phyloP scores from a whole-genome alignment of 2,888 invertebrate species.

The Gortyna flavago region DNA sequence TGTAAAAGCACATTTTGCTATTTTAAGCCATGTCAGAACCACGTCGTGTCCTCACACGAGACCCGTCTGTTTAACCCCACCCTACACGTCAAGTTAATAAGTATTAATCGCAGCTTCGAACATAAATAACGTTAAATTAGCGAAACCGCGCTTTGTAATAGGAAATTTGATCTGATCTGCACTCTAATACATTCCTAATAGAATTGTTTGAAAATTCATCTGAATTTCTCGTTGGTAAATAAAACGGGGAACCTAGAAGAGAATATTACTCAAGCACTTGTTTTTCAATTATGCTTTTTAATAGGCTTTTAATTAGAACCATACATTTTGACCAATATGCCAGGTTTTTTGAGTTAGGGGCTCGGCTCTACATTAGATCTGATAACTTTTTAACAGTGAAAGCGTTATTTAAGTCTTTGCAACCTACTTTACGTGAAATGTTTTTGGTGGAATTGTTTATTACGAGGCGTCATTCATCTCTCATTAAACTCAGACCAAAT shows the following conservation, averaged over 20 bases:
- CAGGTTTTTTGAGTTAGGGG: too few species aligned
- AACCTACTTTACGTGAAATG: too few species aligned
- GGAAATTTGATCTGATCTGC: constrained; percentile 44
- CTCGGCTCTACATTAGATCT: too few species aligned
- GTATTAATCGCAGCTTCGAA: constrained; percentile 44
- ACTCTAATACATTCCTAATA: constrained; percentile 11
- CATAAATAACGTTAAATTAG: constrained; percentile 56
- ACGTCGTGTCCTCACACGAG: constrained; percentile 14
- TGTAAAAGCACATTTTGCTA: not conserved
- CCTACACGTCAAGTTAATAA: constrained; percentile 39
- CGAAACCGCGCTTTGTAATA: constrained; percentile 35
- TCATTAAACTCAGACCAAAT: too few species aligned
- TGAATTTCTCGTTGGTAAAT: not conserved
- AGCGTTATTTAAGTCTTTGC: too few species aligned
- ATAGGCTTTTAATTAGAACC: too few species aligned
- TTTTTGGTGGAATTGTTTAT: too few species aligned
- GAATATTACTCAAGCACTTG: too few species aligned
- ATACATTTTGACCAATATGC: too few species aligned
- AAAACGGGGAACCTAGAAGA: not conserved
- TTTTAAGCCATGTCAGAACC: not conserved
- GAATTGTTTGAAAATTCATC: constrained; percentile 30
- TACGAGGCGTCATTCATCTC: too few species aligned
- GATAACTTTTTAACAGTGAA: too few species aligned
- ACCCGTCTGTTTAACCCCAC: constrained; percentile 1
- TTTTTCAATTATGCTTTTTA: too few species aligned